Evolutionary conservation across 2,888 invertebrate genomes (phyloP), one percentile per base, ranked within the genome.

Genomic region (Lacanobia wlatinum): DNA sequence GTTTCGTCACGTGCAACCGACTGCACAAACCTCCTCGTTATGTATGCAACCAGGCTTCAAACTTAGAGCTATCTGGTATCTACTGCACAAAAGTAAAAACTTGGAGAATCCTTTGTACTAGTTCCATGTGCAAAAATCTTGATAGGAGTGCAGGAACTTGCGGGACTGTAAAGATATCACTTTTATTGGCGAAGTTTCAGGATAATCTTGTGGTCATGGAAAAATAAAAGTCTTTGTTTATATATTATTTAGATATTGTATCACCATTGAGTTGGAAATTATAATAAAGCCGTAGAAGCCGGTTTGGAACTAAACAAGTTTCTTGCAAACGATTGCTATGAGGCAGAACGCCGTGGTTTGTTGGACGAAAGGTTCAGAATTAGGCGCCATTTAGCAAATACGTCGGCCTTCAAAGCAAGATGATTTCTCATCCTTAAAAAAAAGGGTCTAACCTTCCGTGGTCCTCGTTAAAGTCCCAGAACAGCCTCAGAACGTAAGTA

Each of bases 21-120:
- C 82, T 82, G 78, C 82, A 66, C 75, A 77, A 82, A 77, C 64
- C 53, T 71, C 50, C 78, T 66, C 53, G 61, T 82, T 79, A 79
- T 6, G 67, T 77, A 79, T 79, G 78, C 78, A 79, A 56, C 67
- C 71, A 65, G 61, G 61, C 82, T 82, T 61, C 72, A 72, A 79
- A 82, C 78, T 79, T 62, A 10, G 9, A 0, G 28, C 55, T 67
- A 66, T 66, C 67, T 61, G 6, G 1, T 48, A 48, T 48, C 18
- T 48, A 18, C 53, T 63, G 59, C 66, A 72, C 43, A 64, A 61
- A 60, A 81, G 56, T 52, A 71, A 81, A 67, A 82, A 71, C 60
- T 76, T 56, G 1, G 60, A 12, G 21, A 40, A 46, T 73, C 60
- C 55, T 64, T 78, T 72, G 40, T 46, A 50, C 38, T 28, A 64